Evolutionary conservation across 2,888 invertebrate genomes (phyloP), one percentile per base, ranked within the genome.

Genomic region (Caradrina clavipalpis): DNA sequence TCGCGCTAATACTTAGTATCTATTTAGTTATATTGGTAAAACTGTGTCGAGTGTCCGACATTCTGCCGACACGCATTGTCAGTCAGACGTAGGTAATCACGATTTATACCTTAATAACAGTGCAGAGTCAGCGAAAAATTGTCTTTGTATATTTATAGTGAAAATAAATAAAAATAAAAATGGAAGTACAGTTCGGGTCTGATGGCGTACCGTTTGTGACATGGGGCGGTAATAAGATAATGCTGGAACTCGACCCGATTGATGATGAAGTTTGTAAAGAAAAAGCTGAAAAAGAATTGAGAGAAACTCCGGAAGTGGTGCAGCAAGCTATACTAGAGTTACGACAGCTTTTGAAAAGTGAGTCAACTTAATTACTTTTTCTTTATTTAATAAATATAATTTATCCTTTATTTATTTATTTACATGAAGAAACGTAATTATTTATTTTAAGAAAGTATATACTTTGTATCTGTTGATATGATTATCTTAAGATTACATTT

Each of bases 261-360:
- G 93, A 93, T 0, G 96, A 97, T 54, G 96, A 96, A 42, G 93
- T 94, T 83, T 96, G 95, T 21, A 84, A 93, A 59, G 96, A 97
- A 87, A 97, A 97, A 82, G 98, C 98, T 0, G 94, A 94, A 82
- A 95, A 90, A 19, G 98, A 98, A 87, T 92, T 98, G 19, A 94
- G 98, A 71, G 98, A 98, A 91, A 96, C 97, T 0, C 97, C 97
- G 0, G 97, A 98, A 88, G 92, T 96, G 22, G 96, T 97, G 7
- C 96, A 96, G 71, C 90, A 96, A 73, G 97, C 97, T 21, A 89
- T 98, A 26, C 91, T 90, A 54, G 97, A 97, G 79, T 89, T 97
- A 3, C 95, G 94, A 73, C 90, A 92, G 72, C 91, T 97, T 62
- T 91, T 98, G 42, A 96, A 97, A 96, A 97, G 98, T 95, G 85